phyloP scores from a whole-genome alignment of 2,113 vertebrate species.

The Phocoena sinus region DNA sequence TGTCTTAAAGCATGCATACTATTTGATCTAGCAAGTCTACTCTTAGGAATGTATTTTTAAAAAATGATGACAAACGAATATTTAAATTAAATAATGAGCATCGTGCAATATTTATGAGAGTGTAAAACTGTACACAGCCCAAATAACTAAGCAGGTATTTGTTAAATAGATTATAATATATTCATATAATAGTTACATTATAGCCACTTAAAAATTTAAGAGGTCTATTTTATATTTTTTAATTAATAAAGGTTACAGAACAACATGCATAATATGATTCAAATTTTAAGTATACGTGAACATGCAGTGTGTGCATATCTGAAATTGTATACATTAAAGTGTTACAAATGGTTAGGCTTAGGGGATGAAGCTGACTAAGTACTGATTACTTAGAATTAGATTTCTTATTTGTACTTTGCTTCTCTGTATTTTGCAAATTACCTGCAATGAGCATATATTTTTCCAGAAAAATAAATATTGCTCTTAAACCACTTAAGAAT shows the following conservation, averaged over 20 bases:
- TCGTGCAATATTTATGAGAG: neutral
- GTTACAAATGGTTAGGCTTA: neutral
- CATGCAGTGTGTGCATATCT: neutral
- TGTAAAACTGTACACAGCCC: neutral
- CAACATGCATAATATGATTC: neutral
- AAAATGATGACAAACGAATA: neutral
- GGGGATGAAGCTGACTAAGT: neutral
- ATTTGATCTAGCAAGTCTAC: neutral
- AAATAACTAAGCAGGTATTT: neutral
- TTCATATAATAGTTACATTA: neutral
- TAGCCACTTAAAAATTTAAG: neutral
- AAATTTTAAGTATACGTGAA: neutral
- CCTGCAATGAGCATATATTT: neutral
- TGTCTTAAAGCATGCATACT: neutral
- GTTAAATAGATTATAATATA: neutral
- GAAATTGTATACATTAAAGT: neutral
- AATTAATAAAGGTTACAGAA: neutral
- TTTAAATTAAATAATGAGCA: neutral
- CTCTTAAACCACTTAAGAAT: neutral
- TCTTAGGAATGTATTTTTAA: neutral
- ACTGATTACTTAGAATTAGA: neutral
- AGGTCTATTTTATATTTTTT: neutral
- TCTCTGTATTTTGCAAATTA: constrained; percentile 4
- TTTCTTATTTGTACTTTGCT: neutral
- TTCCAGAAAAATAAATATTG: constrained; percentile 1